Evolutionary conservation across 64 coral and sea anemone genomes (phyloP).

Genomic region (Cladopsammia gracilis): DNA sequence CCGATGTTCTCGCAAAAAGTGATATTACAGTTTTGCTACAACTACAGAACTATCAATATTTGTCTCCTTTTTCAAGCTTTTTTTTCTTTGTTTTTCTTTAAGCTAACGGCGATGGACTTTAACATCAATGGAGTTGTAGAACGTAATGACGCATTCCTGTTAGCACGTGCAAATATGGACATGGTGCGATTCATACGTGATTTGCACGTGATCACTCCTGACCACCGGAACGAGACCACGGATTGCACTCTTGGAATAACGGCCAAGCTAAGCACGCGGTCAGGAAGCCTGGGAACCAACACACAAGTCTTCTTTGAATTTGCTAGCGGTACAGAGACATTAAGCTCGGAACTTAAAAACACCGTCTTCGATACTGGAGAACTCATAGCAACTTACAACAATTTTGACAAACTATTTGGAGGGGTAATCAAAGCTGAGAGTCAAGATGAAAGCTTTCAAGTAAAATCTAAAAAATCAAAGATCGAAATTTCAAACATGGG

Average conservation of each 20-base stretch:
- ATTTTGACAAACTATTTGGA: constrained; percentile 45
- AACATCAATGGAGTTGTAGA: constrained; percentile 64
- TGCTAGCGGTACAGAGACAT: neutral
- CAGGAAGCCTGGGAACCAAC: neutral
- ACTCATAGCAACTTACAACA: constrained; percentile 53
- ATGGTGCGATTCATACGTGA: constrained; percentile 43
- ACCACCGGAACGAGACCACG: constrained; percentile 48
- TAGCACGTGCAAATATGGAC: constrained; percentile 50
- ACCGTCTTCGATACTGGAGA: constrained; percentile 37
- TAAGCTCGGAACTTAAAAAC: constrained; percentile 21
- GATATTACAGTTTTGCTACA: too few species aligned
- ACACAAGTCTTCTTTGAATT: constrained; percentile 73
- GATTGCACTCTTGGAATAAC: constrained; percentile 48
- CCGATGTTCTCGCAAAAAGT: too few species aligned
- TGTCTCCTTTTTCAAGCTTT: neutral
- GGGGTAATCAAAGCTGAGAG: constrained; percentile 37
- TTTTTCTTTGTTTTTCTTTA: neutral
- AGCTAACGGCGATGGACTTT: constrained; percentile 72
- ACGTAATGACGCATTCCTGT: constrained; percentile 68
- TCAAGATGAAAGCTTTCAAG: constrained; percentile 11
- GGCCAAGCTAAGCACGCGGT: constrained; percentile 5
- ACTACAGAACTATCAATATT: too few species aligned
- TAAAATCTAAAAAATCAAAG: constrained; percentile 21
- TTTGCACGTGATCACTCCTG: constrained; percentile 44
- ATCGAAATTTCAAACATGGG: constrained; percentile 51